Evolutionary conservation across 2,113 vertebrate genomes (phyloP), one percentile per base, ranked within the genome.

Genomic region (Clupea harengus): DNA sequence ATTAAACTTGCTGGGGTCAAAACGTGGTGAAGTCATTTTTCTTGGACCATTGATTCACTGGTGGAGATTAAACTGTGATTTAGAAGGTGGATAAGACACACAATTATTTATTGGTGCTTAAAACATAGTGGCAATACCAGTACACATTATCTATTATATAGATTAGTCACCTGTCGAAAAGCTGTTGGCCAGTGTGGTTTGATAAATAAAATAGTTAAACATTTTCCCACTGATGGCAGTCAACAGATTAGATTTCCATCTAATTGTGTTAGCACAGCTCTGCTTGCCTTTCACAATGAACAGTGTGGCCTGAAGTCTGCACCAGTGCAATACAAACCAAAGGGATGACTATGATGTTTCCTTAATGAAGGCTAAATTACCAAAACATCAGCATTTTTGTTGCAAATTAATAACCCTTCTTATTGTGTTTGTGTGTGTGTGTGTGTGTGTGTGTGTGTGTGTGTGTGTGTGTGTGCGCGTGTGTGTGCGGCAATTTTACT

Each of bases 401-500:
- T 32, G 9, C 1, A 22, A 22, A 60, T 60, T 3, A 60, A 60
- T 60, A 60, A 18, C 7, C 18, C 54, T 20, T 60, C 20, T 22
- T 6, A 22, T 20, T 39, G 72, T 39, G 72, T 78, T 28, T 78
- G 72, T 78, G 72, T 78, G 72, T 78, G 28, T 78, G 32, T 75
- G 67, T 39, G 28, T 32, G n/a, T 78, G 72, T 78, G 28, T 78
- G 67, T 39, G 32, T 32, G 67, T 75, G 28, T 75, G 67, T 15
- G 67, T 75, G 67, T 32, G 25, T 32, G 67, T 32, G 25, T n/a
- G 10, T 78, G 18, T 54, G 25, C 20, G n/a, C 50, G 25, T 20
- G 39, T 49, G 44, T 86, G 45, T 39, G 17, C 57, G 82, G 75
- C 5, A 32, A 32, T 32, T 6, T 18, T 67, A 90, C 97, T 92